Evolutionary conservation across 2,888 invertebrate species (phyloP), one percentile per base, ranked within the genome.

Genomic region (Latrodectus elegans): DNA sequence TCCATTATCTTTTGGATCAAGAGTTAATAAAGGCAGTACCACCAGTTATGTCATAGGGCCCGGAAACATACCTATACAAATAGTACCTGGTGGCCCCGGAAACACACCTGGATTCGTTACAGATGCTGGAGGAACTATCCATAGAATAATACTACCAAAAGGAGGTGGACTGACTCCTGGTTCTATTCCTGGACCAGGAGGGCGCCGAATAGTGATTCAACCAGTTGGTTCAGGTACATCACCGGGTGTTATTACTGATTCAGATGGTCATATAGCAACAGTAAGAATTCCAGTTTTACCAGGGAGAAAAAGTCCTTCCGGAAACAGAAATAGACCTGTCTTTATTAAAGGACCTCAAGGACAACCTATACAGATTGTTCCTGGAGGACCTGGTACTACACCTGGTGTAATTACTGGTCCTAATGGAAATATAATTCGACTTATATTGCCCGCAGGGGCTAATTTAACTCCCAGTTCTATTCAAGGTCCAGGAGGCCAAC

Each of bases 331-430:
- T 77, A 67, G 52, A 10, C 53, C 68, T 51, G 68, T 49, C 14
- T 52, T 53, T 15, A 52, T 81, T 15, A 38, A 49, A 38, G 67
- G 81, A 3, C 73, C 73, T 22, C 67, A 73, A 65, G 73, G 81
- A 4, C 77, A 52, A 52, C 77, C 68, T 14, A 9, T 77, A 52
- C 38, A 73, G 52, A 72, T 81, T n/a, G 60, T 67, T 12, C 73
- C 65, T 22, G 81, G 72, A 10, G 73, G 81, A 26, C 81, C 81
- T 38, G 81, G 77, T 15, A 81, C 81, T 10, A 81, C 81, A 8
- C 73, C 81, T 38, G 81, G 81, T 52, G 65, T 17, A 10, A 15
- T 81, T 53, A 74, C 81, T 3, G 81, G 67, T 51, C 73, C 73
- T 51, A 52, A 26, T 65, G 81, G 81, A 65, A 81, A 73, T 12